Evolutionary conservation across 35 echinoderm and acorn worm species (phyloP).

Genomic region (Patiria miniata): DNA sequence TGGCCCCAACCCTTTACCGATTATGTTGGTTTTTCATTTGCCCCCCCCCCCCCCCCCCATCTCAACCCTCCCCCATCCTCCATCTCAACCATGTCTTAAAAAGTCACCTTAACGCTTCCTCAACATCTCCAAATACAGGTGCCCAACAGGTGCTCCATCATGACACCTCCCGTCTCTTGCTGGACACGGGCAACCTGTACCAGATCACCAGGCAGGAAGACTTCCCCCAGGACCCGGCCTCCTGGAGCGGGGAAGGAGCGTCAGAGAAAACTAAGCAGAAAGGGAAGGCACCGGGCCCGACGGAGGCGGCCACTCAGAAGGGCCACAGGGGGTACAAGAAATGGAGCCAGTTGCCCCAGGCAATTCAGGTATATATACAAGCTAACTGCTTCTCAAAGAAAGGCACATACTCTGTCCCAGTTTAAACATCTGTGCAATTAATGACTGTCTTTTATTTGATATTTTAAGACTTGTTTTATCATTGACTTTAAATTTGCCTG

Average conservation of each 20-base stretch:
- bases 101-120: neutral
- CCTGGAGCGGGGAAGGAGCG: slow-evolving; percentile 50
- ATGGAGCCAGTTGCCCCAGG: slow-evolving; percentile 73
- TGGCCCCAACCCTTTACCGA: too few species aligned
- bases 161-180: slow-evolving; percentile 43
- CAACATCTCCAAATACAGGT: slow-evolving; percentile 25
- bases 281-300: neutral
- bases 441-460: too few species aligned
- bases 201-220: slow-evolving; percentile 52
- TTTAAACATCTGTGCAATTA: too few species aligned
- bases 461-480: too few species aligned
- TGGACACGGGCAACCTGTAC: slow-evolving; percentile 82
- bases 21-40: too few species aligned
- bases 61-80: neutral
- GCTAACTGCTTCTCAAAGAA: neutral
- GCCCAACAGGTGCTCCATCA: slow-evolving; percentile 48
- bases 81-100: neutral
- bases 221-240: slow-evolving; percentile 60
- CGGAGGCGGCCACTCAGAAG: neutral
- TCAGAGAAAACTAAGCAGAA: slow-evolving; percentile 40
- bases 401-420: too few species aligned
- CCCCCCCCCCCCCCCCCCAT: too few species aligned
- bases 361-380: slow-evolving; percentile 54
- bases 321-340: slow-evolving; percentile 69
- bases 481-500: too few species aligned